A percentile compares a stretch with the other conserved stretches of the same genome.
phyloP scores from a whole-genome alignment of 2,797 vertebrate species.

The Alosa sapidissima region DNA sequence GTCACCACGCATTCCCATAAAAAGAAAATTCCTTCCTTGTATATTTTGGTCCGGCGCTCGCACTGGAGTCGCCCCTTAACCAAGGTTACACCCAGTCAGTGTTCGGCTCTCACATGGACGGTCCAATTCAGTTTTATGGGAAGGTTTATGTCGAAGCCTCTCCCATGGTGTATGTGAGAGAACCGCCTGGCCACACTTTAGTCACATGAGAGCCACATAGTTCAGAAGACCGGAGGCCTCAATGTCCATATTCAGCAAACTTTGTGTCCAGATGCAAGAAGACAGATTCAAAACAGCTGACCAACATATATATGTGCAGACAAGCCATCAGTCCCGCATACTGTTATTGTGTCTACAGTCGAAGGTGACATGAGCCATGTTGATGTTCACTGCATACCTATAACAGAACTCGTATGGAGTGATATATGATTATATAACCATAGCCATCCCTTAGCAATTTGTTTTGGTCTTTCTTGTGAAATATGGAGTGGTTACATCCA shows the following conservation, averaged over 20 bases:
- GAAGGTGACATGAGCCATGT: neutral
- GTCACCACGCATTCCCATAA: neutral
- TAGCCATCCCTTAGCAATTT: neutral
- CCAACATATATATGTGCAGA: neutral
- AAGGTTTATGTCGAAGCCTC: neutral
- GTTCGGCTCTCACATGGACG: neutral
- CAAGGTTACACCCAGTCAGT: slow-evolving; percentile 14
- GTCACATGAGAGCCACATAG: neutral
- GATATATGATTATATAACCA: neutral
- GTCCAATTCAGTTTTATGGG: neutral
- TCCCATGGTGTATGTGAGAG: neutral
- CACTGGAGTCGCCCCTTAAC: slow-evolving; percentile 2
- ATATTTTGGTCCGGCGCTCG: neutral
- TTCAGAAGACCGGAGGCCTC: neutral
- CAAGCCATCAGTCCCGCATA: neutral
- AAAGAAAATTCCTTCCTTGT: slow-evolving; percentile 22
- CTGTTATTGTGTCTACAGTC: neutral
- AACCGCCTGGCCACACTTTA: neutral
- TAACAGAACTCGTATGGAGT: neutral
- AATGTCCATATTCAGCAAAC: neutral
- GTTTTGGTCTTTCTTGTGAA: neutral
- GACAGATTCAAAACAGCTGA: neutral
- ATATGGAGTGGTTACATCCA: neutral
- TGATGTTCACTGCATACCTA: neutral
- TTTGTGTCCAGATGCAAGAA: neutral